Base-by-base conservation (phyloP, 2,888 invertebrate genomes). In the Tridacna gigas region DNA sequence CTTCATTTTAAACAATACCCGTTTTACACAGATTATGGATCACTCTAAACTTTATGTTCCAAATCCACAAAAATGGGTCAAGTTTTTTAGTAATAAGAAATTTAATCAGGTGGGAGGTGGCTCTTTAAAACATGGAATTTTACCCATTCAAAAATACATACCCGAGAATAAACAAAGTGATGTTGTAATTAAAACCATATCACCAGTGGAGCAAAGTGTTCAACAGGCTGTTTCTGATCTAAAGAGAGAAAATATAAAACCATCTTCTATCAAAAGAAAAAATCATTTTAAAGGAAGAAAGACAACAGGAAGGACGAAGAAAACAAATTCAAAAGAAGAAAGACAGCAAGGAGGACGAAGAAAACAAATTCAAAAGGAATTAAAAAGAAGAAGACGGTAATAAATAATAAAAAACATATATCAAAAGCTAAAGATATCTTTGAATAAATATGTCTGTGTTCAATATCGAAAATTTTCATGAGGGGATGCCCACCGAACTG, bases 11-110 rank as follows among this genome's bases (percentile, higher is more conserved):
- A 67, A 28, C 67, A 26, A 18, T 67, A 67, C 37, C 67, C 67
- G 20, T 67, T 45, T 47, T 76, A 60, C 20, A 47, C 63, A 37
- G 65, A 76, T 65, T 26, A 76, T 76, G 76, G 47, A 65, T 76
- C 76, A n/a, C 25, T 76, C 76, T 60, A 77, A 77, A 28, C 51
- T 77, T 12, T 77, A 77, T 51, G 77, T 77, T 22, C 77, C 77
- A 9, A 51, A 77, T 67, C 77, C 77, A 5, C 51, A 67, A 77
- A 77, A 77, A 56, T 77, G 77, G 77, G 28, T 77, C 7, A 26
- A 45, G 13, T 77, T 77, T 51, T 77, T 63, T 51, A 63, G 22
- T 63, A 63, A 22, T 25, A 63, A 63, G 22, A 63, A 63, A 63
- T 56, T 56, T n/a, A 51, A 69, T 37, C 48, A 13, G 66, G 45